Conservation (phyloP, 2,113 vertebrate genomes). For the Cavia aperea region DNA sequence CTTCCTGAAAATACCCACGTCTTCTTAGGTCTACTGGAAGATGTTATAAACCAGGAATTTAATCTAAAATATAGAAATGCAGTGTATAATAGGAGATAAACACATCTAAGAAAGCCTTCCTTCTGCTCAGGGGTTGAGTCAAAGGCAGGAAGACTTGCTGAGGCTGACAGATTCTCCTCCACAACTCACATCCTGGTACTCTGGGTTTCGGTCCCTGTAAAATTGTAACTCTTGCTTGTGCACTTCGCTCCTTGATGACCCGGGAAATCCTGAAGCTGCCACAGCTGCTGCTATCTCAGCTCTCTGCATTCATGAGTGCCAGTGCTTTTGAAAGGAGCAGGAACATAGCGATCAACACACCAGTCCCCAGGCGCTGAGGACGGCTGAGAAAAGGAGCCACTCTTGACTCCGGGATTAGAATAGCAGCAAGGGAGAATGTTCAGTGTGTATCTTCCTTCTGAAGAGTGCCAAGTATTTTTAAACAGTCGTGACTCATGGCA, state of each 20-base stretch:
- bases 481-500: neutral
- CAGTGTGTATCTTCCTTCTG: neutral
- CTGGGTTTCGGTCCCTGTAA: neutral
- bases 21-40: neutral
- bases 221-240: neutral
- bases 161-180: neutral
- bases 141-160: neutral
- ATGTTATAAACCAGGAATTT: neutral
- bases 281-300: conserved; percentile 36
- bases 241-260: conserved; percentile 19
- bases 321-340: neutral
- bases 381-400: neutral
- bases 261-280: neutral
- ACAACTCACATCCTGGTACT: neutral
- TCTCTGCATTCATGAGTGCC: conserved; percentile 2
- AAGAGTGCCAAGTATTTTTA: conserved; percentile 18
- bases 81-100: neutral
- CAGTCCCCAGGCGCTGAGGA: neutral
- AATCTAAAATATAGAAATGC: neutral
- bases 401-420: neutral
- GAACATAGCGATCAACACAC: accelerated
- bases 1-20: neutral
- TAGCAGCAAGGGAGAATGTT: neutral
- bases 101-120: neutral
- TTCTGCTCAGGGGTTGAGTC: neutral